These are phyloP conservation scores for Cotesia vestalis DNA, from an alignment of 1,140 invertebrate genomes.

Conservation along the genomic window DNA sequence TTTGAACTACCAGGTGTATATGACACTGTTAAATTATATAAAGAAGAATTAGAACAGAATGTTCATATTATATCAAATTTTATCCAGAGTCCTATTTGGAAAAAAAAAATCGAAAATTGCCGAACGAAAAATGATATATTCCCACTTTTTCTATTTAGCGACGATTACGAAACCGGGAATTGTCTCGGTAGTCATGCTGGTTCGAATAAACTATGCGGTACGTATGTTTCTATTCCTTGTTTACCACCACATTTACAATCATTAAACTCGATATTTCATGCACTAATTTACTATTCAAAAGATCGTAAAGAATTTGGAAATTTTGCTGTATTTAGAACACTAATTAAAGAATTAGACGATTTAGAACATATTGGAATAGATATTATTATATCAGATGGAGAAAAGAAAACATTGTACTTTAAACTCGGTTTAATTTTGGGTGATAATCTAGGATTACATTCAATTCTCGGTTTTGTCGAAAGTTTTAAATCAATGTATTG, in stretches of 20 bases:
- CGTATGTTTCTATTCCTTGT: constrained; percentile 42
- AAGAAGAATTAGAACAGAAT: constrained; percentile 32
- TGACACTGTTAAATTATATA: constrained; percentile 21
- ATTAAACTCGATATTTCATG: constrained; percentile 40
- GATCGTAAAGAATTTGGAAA: constrained; percentile 42
- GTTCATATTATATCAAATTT: constrained; percentile 34
- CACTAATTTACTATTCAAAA: constrained; percentile 40
- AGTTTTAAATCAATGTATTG: constrained; percentile 2
- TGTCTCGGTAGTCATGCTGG: constrained; percentile 43
- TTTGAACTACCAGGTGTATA: constrained; percentile 29
- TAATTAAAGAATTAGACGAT: constrained; percentile 40
- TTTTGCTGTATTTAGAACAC: constrained; percentile 34
- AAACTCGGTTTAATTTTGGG: constrained; percentile 13
- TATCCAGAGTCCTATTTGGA: constrained; percentile 37
- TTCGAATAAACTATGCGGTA: constrained; percentile 41
- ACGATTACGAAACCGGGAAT: constrained; percentile 47
- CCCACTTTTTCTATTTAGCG: constrained; percentile 41
- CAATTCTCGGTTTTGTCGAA: constrained; percentile 11
- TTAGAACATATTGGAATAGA: constrained; percentile 37
- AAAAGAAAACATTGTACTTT: constrained; percentile 33
- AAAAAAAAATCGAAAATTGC: constrained; percentile 17
- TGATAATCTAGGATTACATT: constrained; percentile 5
- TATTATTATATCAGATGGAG: constrained; percentile 29
- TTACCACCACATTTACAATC: constrained; percentile 37
- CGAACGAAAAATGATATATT: constrained; percentile 34